These are phyloP conservation scores for Glandiceps talaboti DNA, from an alignment of 53 echinoderm and acorn worm species.

Conservation along the genomic window DNA sequence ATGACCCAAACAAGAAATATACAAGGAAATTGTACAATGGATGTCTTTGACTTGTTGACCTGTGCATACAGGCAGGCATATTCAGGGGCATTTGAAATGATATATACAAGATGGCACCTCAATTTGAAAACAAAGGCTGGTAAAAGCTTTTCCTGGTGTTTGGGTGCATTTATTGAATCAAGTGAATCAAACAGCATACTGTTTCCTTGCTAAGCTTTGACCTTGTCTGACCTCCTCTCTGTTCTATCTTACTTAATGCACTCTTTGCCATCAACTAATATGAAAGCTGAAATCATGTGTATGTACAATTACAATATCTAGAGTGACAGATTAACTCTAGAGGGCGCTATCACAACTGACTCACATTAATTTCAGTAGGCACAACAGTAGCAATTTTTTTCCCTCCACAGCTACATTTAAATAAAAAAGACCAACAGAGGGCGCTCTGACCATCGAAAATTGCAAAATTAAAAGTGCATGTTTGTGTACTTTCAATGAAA, in stretches of 20 bases:
- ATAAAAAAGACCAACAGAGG: too few species aligned
- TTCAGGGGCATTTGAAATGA: background rate
- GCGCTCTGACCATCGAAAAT: too few species aligned
- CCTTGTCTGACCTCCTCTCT: background rate
- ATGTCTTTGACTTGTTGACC: background rate
- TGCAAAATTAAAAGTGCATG: too few species aligned
- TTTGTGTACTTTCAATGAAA: too few species aligned
- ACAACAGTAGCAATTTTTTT: too few species aligned
- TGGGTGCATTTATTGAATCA: background rate
- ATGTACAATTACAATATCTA: background rate
- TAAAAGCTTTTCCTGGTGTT: background rate
- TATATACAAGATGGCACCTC: background rate
- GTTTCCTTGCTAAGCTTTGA: background rate
- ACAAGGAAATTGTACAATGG: background rate
- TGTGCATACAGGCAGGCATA: background rate
- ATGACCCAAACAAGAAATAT: background rate
- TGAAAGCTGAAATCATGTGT: background rate
- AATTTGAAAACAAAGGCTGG: background rate
- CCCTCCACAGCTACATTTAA: too few species aligned
- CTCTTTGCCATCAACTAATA: background rate
- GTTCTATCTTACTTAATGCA: background rate
- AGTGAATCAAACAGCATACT: background rate
- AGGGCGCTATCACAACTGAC: background rate
- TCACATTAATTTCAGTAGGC: too few species aligned
- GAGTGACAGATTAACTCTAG: background rate